A percentile compares a stretch with the other conserved stretches of the same genome.
Conservation (phyloP, 2,797 vertebrate genomes). For the Nannoperca australis region DNA sequence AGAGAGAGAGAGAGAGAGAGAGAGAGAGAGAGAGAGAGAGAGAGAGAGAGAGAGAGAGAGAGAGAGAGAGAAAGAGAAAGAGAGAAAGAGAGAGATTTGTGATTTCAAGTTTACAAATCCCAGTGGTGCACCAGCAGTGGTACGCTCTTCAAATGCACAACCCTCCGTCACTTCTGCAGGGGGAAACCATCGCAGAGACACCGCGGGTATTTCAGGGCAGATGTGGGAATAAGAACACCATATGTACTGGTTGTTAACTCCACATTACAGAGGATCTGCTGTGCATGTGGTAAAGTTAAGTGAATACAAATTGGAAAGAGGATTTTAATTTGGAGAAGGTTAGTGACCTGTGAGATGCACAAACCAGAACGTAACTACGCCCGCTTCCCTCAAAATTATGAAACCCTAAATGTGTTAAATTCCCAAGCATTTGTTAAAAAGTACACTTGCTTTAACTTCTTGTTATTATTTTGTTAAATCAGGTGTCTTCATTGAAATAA, state of each 20-base stretch:
- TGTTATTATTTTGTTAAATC: neutral
- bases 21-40: too few species aligned
- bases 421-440: neutral
- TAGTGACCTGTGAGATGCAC: neutral
- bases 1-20: too few species aligned
- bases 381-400: neutral
- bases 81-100: constrained; percentile 48
- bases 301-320: constrained; percentile 23
- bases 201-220: constrained; percentile 28
- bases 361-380: neutral
- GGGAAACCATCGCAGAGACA: constrained; percentile 13
- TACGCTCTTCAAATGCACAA: constrained; percentile 42
- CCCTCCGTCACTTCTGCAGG: constrained; percentile 32
- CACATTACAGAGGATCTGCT: constrained; percentile 9
- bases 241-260: constrained; percentile 8
- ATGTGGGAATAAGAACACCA: constrained; percentile 33
- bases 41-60: too few species aligned
- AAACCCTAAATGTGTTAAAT: neutral
- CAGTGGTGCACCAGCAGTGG: constrained; percentile 45
- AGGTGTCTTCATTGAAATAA: neutral
- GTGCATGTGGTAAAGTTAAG: neutral
- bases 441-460: neutral
- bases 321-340: neutral
- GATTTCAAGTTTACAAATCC: constrained; percentile 75
- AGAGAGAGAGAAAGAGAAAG: neutral